A percentile compares a stretch with the other conserved stretches of the same genome.
phyloP scores from a whole-genome alignment of 2,888 invertebrate species.

The Andrena haemorrhoa region DNA sequence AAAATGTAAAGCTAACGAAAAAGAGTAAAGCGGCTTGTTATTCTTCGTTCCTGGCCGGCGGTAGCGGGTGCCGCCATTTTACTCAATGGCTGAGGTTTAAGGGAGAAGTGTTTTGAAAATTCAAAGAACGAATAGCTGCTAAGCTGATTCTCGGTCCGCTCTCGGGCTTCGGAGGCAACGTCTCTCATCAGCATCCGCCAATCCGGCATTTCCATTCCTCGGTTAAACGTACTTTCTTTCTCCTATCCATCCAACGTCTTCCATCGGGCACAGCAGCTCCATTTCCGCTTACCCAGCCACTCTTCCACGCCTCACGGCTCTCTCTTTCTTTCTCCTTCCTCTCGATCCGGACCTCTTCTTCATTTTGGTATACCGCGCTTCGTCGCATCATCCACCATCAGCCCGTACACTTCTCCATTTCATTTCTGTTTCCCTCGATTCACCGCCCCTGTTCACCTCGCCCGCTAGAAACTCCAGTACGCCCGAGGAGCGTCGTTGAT shows the following conservation, averaged over 20 bases:
- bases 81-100: constrained; percentile 19
- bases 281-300: constrained; percentile 28
- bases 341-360: neutral
- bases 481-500: constrained; percentile 46
- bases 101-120: constrained; percentile 61
- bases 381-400: constrained; percentile 4
- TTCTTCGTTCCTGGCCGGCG: constrained; percentile 31
- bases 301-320: constrained; percentile 45
- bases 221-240: constrained; percentile 50
- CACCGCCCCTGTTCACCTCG: neutral
- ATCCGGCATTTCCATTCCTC: constrained; percentile 65
- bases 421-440: neutral
- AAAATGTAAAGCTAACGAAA: constrained; percentile 43
- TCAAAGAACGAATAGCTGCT: constrained; percentile 54
- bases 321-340: neutral
- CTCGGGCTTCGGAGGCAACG: constrained; percentile 27
- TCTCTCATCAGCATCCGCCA: constrained; percentile 63
- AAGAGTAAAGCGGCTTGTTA: constrained; percentile 40
- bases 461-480: constrained; percentile 42
- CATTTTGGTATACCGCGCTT: neutral
- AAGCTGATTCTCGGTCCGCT: constrained; percentile 59
- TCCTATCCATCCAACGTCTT: constrained; percentile 31
- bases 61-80: neutral
- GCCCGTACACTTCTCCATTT: neutral
- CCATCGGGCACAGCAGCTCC: neutral